phyloP scores from a whole-genome alignment of 2,797 vertebrate species.

The Onychomys torridus region DNA sequence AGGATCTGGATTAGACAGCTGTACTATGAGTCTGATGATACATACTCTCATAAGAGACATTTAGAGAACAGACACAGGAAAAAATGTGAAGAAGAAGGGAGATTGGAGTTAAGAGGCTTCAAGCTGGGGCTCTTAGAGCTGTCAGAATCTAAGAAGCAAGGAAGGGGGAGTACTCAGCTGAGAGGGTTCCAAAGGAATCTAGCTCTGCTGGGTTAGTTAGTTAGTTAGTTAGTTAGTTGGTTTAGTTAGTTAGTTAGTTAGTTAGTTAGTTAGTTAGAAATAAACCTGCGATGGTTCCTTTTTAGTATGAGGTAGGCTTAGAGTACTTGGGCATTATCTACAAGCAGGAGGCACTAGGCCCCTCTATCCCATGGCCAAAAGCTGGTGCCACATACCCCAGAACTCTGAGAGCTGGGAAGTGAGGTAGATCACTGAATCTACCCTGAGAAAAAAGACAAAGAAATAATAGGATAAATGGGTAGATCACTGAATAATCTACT shows the following conservation, averaged over 20 bases:
- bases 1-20: neutral
- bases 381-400: neutral
- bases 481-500: no score
- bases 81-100: neutral
- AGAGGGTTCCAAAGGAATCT: neutral
- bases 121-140: neutral
- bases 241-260: neutral
- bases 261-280: neutral
- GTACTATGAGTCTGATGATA: neutral
- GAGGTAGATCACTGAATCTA: no score
- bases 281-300: neutral
- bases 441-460: no score
- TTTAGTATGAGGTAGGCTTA: neutral
- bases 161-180: neutral
- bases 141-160: neutral
- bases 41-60: neutral
- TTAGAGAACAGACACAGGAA: neutral
- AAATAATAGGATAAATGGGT: no score
- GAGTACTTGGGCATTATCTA: neutral
- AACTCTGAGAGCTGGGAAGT: neutral
- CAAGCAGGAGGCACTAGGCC: neutral
- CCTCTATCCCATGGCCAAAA: neutral
- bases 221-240: no score
- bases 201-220: neutral
- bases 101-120: neutral